Percentiles rank a stretch among this genome's conserved stretches.
Evolutionary conservation across 1,140 invertebrate genomes (phyloP).

Genomic region (Drosophila mayri): DNA sequence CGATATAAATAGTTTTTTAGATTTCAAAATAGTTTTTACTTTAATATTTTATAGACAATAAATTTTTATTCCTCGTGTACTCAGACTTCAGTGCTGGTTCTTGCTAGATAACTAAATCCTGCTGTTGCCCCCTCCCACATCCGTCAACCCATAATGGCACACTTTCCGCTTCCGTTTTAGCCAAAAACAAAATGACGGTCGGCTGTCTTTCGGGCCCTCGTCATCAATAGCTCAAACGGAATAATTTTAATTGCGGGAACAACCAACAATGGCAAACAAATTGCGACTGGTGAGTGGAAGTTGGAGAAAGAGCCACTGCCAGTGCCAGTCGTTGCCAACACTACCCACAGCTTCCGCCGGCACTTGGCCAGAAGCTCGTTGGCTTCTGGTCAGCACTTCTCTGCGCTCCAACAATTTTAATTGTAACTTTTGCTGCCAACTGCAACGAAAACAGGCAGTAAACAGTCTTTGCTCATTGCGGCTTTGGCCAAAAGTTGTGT

Average conservation of each 20-base stretch:
- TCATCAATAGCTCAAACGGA: slow-evolving; percentile 64
- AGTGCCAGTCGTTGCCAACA: slow-evolving; percentile 62
- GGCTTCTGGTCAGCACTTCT: slow-evolving; percentile 86
- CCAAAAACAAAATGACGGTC: slow-evolving; percentile 56
- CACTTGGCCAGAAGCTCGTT: slow-evolving; percentile 27
- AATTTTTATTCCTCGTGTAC: neutral
- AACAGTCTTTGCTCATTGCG: slow-evolving; percentile 85
- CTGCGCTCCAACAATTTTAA: slow-evolving; percentile 87
- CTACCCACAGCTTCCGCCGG: slow-evolving; percentile 93
- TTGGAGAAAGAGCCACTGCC: neutral
- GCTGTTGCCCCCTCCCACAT: slow-evolving; percentile 24
- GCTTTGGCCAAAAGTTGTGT: slow-evolving; percentile 33
- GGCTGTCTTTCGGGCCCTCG: slow-evolving; percentile 8
- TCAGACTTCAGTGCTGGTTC: slow-evolving; percentile 16
- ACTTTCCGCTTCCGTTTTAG: slow-evolving; percentile 74
- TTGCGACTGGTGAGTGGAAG: slow-evolving; percentile 82
- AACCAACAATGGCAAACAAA: slow-evolving; percentile 71
- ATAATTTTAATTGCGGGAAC: slow-evolving; percentile 77
- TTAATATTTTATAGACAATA: too few species aligned
- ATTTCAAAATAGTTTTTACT: too few species aligned
- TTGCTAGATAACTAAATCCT: slow-evolving; percentile 71
- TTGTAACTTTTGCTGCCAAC: slow-evolving; percentile 90
- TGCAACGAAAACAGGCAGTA: slow-evolving; percentile 89
- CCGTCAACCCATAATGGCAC: slow-evolving; percentile 65
- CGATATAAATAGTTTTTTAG: too few species aligned